These are phyloP conservation scores for Amblyjoppa proteus DNA, from an alignment of 2,888 invertebrate genomes.

Conservation along the genomic window DNA sequence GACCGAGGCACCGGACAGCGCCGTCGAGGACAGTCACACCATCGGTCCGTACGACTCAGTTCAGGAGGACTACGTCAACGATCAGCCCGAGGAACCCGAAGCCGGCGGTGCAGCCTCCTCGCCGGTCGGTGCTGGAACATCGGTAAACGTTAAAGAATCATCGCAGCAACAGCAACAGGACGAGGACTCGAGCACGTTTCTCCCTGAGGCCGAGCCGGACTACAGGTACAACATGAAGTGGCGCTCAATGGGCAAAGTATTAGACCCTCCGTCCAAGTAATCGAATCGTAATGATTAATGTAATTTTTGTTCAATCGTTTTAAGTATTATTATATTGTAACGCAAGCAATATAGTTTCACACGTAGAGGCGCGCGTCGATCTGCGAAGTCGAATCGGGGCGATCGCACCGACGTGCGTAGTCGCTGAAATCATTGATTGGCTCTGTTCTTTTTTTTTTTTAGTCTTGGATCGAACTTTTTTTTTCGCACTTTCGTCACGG, in stretches of 20 bases:
- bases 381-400: conserved; percentile 30
- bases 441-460: background rate
- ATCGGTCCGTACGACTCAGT: conserved; percentile 89
- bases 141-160: conserved; percentile 14
- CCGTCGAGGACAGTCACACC: conserved; percentile 83
- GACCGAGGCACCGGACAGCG: conserved; percentile 78
- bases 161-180: conserved; percentile 72
- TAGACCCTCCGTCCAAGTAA: conserved; percentile 84
- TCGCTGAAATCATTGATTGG: conserved; percentile 3
- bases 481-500: background rate
- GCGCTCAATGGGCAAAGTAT: conserved; percentile 84
- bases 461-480: background rate
- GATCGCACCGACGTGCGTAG: conserved; percentile 29
- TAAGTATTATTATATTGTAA: conserved; percentile 65
- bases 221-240: conserved; percentile 84
- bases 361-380: background rate
- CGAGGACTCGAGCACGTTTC: conserved; percentile 82
- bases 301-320: conserved; percentile 55
- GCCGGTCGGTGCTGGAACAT: conserved; percentile 17
- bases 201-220: conserved; percentile 83
- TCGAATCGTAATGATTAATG: conserved; percentile 63
- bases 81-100: conserved; percentile 85
- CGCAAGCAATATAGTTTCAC: conserved; percentile 43
- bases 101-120: conserved; percentile 75
- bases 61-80: conserved; percentile 83